These are phyloP conservation scores for Meriones unguiculatus DNA, from an alignment of 2,113 vertebrate species.

Conservation along the genomic window DNA sequence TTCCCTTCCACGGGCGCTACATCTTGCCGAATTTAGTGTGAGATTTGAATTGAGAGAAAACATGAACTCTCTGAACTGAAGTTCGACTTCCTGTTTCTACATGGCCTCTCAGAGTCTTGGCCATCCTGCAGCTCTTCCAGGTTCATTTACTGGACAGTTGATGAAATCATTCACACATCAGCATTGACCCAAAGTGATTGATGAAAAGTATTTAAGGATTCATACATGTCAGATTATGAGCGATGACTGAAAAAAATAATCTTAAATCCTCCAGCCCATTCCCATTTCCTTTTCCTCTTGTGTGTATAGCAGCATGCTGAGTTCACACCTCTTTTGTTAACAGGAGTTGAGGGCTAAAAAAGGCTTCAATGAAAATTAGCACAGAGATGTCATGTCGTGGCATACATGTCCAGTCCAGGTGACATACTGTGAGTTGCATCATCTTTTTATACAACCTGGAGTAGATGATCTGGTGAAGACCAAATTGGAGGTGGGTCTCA, in stretches of 20 bases:
- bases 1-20: conserved; percentile 61
- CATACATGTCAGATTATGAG: background rate
- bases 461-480: background rate
- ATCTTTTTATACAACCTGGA: background rate
- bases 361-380: background rate
- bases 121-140: background rate
- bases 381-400: background rate
- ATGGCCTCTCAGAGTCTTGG: background rate
- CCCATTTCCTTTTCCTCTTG: background rate
- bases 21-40: conserved; percentile 63
- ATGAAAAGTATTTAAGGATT: conserved; percentile 11
- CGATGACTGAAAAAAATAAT: background rate
- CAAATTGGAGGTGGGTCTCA: background rate
- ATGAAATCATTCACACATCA: conserved; percentile 10
- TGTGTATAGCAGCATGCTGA: background rate
- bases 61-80: conserved; percentile 43
- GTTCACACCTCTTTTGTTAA: background rate
- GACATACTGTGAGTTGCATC: background rate
- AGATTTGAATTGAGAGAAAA: conserved; percentile 60
- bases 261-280: background rate
- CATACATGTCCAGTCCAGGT: background rate
- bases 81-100: background rate
- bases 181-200: background rate
- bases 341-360: background rate
- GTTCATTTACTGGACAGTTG: background rate